Evolutionary conservation across 2,797 vertebrate genomes (phyloP), one percentile per base, ranked within the genome.

Genomic region (Poliocrania exsul): DNA sequence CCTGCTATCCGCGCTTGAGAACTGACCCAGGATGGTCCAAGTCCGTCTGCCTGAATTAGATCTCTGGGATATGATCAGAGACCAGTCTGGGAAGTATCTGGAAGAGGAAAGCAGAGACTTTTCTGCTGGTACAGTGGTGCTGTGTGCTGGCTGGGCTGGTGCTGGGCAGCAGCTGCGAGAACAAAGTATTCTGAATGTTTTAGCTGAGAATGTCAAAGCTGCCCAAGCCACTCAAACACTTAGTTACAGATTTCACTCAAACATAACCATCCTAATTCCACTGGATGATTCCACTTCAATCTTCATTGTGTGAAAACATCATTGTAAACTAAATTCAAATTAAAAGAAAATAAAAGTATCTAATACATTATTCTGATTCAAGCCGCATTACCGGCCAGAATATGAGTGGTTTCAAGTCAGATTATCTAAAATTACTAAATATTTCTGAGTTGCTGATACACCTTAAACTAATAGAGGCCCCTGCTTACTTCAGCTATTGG

Each of bases 401-500:
- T 24, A 70, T 3, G 16, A 65, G 3, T 44, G 65, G 49, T 19
- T 91, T 86, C 46, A 40, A 81, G 19, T 61, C 57, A 85, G 57
- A 42, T 42, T 53, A 81, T 67, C 47, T 42, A 44, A 86, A 88
- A 86, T 31, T 29, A 79, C 25, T 44, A 46, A 86, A 24, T 53
- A 86, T 54, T 96, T 85, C 86, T 66, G 44, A 88, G 54, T 33
- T 94, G 37, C 56, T 67, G 67, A 70, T 70, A 82, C 24, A 66
- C 14, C 50, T 86, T 86, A 82, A 80, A 57, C 38, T 88, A 84
- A 78, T 17, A 78, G 18, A 16, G 9, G n/a, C 42, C 40, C 21
- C 80, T 89, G 61, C 50, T 86, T 94, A 88, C 75, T 93, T 92
- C 85, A 85, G 92, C 31, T 80, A 35, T 10, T 72, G 50, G 57